Percentiles rank a stretch among this genome's conserved stretches.
Conservation (phyloP, 1,140 invertebrate genomes). For the Eurosta solidaginis region DNA sequence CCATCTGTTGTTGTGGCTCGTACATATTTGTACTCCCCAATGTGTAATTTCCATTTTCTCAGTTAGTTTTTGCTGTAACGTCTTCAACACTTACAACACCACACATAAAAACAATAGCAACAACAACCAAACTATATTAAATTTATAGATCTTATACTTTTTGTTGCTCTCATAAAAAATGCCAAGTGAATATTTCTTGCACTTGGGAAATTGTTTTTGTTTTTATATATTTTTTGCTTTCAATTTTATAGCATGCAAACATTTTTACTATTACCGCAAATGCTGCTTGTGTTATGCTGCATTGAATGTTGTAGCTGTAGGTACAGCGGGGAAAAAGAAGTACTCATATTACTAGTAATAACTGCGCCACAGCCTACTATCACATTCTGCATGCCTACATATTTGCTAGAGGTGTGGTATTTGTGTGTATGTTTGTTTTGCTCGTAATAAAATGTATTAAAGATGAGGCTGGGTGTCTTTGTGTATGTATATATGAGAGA, state of each 20-base stretch:
- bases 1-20: not conserved
- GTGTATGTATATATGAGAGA: not conserved
- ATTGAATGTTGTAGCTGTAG: not conserved
- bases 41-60: conserved; percentile 22
- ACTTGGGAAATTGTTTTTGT: conserved; percentile 4
- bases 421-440: not conserved
- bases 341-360: not conserved
- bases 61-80: conserved; percentile 17
- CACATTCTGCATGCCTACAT: no score
- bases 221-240: not conserved
- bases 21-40: no score
- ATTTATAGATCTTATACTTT: no score
- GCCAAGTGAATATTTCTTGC: not conserved
- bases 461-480: not conserved
- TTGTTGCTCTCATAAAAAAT: not conserved
- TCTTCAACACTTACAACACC: not conserved
- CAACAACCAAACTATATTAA: not conserved
- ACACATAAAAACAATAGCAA: not conserved
- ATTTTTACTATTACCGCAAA: conserved; percentile 12
- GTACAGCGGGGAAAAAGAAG: not conserved
- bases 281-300: not conserved
- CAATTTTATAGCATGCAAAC: not conserved
- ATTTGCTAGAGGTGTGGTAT: no score
- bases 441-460: conserved; percentile 19
- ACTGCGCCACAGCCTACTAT: not conserved